Evolutionary conservation across 1,140 invertebrate genomes (phyloP), one percentile per base, ranked within the genome.

Genomic region (Calycopis cecrops): DNA sequence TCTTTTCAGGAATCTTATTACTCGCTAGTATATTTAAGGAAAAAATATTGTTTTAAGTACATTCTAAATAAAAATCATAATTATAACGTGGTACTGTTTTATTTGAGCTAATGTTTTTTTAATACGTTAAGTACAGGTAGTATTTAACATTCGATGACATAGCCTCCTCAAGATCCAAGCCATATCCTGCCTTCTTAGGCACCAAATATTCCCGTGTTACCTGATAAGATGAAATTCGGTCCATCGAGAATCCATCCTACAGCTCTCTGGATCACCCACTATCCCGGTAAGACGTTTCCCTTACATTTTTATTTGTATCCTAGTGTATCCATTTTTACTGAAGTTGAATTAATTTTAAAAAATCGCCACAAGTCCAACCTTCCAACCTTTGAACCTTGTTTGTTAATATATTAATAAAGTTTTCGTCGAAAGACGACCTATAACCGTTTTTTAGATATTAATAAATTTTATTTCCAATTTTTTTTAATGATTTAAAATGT

Each of bases 281-380:
- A 54, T 83, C 81, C 81, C 65, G 81, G 84, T 85, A 85, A 87
- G 81, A 82, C 56, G 61, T 75, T 79, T 86, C 84, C 84, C 84
- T 71, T 85, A 76, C 68, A 73, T 82, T 80, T 73, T 79, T 73
- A 73, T 82, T 84, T 83, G 53, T 69, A 59, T 82, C 83, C 80
- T 75, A 79, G 71, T 48, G 61, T 69, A 62, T 73, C 79, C 78
- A 71, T 37, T 60, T 48, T 60, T 48, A 60, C 52, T 42, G 34
- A 54, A 28, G 40, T 52, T 44, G 35, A 35, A 55, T 55, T 53
- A 54, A 35, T 47, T 52, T 48, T 14, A 38, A 35, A 34, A 55
- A 48, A 50, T 33, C 18, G 10, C 48, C 48, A 44, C 50, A 35
- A 35, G 28, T 47, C 51, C 55, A 16, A 55, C 55, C 52, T 52